These are phyloP conservation scores for Ectemnius lituratus DNA, from an alignment of 2,888 invertebrate genomes.

Conservation along the genomic window DNA sequence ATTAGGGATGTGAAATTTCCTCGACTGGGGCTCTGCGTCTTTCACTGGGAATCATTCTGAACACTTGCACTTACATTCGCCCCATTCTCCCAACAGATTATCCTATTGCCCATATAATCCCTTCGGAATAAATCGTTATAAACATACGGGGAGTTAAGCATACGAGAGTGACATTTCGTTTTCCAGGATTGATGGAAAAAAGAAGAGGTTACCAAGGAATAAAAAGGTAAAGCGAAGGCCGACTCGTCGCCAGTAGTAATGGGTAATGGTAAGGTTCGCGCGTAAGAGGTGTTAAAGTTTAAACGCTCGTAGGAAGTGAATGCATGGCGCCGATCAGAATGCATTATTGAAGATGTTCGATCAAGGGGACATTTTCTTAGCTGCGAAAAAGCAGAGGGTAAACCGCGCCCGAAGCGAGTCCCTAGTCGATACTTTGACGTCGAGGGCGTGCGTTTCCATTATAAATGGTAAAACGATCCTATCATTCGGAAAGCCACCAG, in stretches of 20 bases:
- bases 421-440: slow-evolving; percentile 14
- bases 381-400: slow-evolving; percentile 26
- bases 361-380: slow-evolving; percentile 50
- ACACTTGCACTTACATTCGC: not conserved
- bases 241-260: slow-evolving; percentile 18
- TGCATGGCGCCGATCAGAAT: slow-evolving; percentile 55
- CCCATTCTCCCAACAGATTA: too few relatives aligned
- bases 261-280: slow-evolving; percentile 26
- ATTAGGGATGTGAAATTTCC: slow-evolving; percentile 2
- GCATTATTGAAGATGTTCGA: slow-evolving; percentile 60
- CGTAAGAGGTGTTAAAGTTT: slow-evolving; percentile 55
- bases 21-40: not conserved
- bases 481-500: not conserved
- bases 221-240: slow-evolving; percentile 17
- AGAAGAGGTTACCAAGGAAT: slow-evolving; percentile 12
- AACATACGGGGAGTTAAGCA: not conserved
- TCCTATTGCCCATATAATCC: too few relatives aligned
- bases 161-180: not conserved
- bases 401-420: slow-evolving; percentile 13
- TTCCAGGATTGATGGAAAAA: not conserved
- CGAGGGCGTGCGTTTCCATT: slow-evolving; percentile 44
- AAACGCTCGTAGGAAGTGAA: slow-evolving; percentile 47
- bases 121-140: not conserved
- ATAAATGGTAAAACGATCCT: slow-evolving; percentile 47
- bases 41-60: not conserved